A percentile compares a stretch with the other conserved stretches of the same genome.
phyloP scores from a whole-genome alignment of 35 echinoderm and acorn worm genomes.

The Eucidaris tribuloides region DNA sequence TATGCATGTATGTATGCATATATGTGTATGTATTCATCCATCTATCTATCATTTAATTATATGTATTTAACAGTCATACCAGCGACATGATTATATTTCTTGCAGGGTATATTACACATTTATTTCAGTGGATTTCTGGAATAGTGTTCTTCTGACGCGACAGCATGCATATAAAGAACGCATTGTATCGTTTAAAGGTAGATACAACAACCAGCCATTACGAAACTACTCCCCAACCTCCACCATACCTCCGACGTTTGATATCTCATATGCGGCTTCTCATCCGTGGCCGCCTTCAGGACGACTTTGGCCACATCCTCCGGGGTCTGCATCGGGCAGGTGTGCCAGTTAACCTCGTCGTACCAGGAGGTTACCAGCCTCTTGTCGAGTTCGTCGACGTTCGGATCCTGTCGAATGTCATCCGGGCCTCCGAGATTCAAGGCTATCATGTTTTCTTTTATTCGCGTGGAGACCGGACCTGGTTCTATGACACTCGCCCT shows the following conservation, averaged over 20 bases:
- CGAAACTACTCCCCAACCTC: no score
- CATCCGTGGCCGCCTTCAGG: neutral
- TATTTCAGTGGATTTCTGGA: no score
- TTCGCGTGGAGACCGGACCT: neutral
- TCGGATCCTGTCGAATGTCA: neutral
- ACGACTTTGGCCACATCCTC: neutral
- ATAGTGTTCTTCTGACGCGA: no score
- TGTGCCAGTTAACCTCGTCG: neutral
- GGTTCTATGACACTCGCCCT: constrained; percentile 12
- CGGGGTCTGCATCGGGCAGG: neutral
- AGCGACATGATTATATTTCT: no score
- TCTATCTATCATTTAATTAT: no score
- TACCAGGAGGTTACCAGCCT: neutral
- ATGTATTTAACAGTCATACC: no score
- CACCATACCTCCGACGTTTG: neutral
- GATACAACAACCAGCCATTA: no score
- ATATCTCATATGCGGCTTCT: constrained; percentile 8
- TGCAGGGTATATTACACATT: no score
- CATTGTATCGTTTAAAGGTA: no score
- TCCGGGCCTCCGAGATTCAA: neutral
- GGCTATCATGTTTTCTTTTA: neutral
- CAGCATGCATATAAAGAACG: no score
- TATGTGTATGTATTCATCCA: no score
- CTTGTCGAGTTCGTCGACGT: neutral
- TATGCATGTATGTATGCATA: no score